These are phyloP conservation scores for Bellardia pandia DNA, from an alignment of 2,888 invertebrate species.

Conservation along the genomic window DNA sequence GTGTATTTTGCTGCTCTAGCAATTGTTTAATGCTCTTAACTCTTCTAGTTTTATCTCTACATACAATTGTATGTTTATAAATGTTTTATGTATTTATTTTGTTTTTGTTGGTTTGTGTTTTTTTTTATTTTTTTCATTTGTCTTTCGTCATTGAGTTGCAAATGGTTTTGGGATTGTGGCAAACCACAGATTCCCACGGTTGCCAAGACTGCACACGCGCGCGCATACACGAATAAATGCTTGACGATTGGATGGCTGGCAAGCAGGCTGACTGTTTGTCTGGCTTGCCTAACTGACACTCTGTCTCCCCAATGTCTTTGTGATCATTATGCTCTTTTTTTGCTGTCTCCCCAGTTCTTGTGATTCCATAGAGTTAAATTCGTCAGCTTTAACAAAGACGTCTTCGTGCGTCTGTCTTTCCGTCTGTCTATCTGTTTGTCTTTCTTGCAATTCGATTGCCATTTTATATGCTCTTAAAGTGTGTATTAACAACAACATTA, in stretches of 20 bases:
- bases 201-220: constrained; percentile 77
- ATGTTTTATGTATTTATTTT: constrained; percentile 69
- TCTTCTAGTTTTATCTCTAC: constrained; percentile 62
- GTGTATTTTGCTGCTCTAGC: constrained; percentile 52
- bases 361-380: constrained; percentile 44
- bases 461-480: constrained; percentile 46
- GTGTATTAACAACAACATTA: constrained; percentile 39
- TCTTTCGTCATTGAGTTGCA: constrained; percentile 75
- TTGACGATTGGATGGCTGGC: constrained; percentile 43
- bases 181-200: constrained; percentile 79
- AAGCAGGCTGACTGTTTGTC: constrained; percentile 16
- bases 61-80: constrained; percentile 62
- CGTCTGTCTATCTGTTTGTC: background rate
- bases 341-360: background rate
- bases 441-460: constrained; percentile 35
- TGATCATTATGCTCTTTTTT: constrained; percentile 29
- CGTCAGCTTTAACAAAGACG: constrained; percentile 61
- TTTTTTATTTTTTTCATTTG: constrained; percentile 68
- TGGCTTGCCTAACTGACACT: constrained; percentile 52
- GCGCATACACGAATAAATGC: constrained; percentile 73
- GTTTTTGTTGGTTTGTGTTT: constrained; percentile 43
- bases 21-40: constrained; percentile 63
- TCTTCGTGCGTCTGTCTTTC: constrained; percentile 54
- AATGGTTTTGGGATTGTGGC: constrained; percentile 80
- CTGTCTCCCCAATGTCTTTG: constrained; percentile 59